phyloP scores from a whole-genome alignment of 2,113 vertebrate species.

The Collichthys lucidus region DNA sequence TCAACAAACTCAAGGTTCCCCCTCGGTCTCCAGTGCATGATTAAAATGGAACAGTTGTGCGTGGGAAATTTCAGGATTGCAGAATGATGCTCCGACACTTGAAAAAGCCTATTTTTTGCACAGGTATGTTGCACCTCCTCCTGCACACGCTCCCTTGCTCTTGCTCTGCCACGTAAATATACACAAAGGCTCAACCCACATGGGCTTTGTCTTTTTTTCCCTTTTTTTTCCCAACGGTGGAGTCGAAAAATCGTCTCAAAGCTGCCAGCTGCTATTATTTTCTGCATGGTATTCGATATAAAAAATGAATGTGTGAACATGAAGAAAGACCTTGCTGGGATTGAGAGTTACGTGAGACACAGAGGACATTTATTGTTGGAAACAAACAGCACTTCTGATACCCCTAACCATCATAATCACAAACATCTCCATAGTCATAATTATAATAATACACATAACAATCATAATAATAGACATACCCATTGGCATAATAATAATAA shows the following conservation, averaged over 20 bases:
- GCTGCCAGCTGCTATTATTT: conserved; percentile 44
- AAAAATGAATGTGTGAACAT: conserved; percentile 34
- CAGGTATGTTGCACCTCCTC: conserved; percentile 56
- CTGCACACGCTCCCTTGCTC: conserved; percentile 4
- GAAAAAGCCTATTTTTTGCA: conserved; percentile 55
- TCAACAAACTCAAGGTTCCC: conserved; percentile 74
- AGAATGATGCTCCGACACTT: conserved; percentile 44
- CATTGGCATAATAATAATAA: not conserved
- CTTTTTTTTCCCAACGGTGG: not conserved
- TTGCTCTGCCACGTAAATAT: conserved; percentile 40
- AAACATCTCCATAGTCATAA: not conserved
- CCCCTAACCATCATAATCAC: not conserved
- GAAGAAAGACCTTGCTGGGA: conserved; percentile 23
- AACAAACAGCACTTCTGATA: not conserved
- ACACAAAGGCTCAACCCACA: conserved; percentile 31
- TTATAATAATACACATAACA: not conserved
- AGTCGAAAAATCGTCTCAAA: conserved; percentile 19
- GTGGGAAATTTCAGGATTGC: conserved; percentile 68
- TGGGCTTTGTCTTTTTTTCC: not conserved
- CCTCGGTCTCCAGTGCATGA: conserved; percentile 61
- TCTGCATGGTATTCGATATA: conserved; percentile 38
- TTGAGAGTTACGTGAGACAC: conserved; percentile 11
- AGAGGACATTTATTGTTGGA: not conserved
- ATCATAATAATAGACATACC: not conserved
- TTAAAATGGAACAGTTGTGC: conserved; percentile 72